Evolutionary conservation across 2,113 vertebrate genomes (phyloP), one percentile per base, ranked within the genome.

Genomic region (Rhadina sibilatrix): DNA sequence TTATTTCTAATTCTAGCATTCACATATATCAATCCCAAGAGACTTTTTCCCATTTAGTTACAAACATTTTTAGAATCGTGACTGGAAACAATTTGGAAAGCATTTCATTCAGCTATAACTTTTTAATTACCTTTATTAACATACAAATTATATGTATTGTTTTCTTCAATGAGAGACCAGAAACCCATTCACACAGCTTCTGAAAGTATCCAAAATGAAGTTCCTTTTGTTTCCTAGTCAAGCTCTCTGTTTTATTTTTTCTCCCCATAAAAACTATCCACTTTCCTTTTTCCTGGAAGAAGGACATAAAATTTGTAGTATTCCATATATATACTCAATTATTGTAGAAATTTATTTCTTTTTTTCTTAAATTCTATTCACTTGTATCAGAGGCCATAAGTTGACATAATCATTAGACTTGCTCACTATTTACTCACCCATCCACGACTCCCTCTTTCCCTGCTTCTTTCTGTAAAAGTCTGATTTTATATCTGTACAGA

Each of bases 41-140:
- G 52, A 80, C 9, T 35, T 57, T 44, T 72, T 49, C 49, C 42
- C 59, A 83, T 80, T 68, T 54, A 83, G 25, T 49, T 68, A 19
- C 72, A 75, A 76, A 79, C 21, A 40, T 14, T 68, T 60, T 80
- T 44, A 31, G 15, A 94, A 49, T 31, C 47, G 5, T 54, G 28
- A 66, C 35, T 66, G 49, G 28, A 89, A 91, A 66, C 38, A 63
- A 83, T 40, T 89, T 53, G 44, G 47, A 71, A 94, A 81, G 40
- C 22, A 59, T 69, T 86, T 79, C 42, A 89, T 68, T 91, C 38
- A 54, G 50, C 81, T 59, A 5, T 46, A 72, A 87, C 63, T 80
- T 83, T 86, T 83, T 61, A 38, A 91, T 91, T 96, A 53, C 76
- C 61, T 89, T 86, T 76, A 91, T 89, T 87, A 89, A 71, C 46